phyloP scores from a whole-genome alignment of 2,113 vertebrate species.

The Nanorana parkeri region DNA sequence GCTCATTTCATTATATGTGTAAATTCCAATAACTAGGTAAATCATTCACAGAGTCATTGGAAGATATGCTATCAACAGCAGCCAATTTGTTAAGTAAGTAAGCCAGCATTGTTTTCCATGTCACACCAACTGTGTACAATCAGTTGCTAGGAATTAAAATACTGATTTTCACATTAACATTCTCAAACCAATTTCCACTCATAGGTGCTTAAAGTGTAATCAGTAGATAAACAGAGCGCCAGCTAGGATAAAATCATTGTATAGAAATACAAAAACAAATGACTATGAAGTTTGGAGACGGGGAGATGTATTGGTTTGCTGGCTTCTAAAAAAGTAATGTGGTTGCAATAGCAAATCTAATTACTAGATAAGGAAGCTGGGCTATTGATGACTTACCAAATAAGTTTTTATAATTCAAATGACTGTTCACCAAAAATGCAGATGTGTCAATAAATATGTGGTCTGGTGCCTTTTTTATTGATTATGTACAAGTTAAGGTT shows the following conservation, averaged over 20 bases:
- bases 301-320: background rate
- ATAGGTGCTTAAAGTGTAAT: conserved; percentile 5
- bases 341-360: background rate
- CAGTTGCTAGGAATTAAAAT: conserved; percentile 39
- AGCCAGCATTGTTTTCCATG: conserved; percentile 42
- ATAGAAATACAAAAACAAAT: background rate
- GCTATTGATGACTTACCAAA: conserved; percentile 9
- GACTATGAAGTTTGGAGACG: background rate
- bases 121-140: conserved; percentile 28
- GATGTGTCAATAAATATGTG: background rate
- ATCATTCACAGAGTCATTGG: conserved; percentile 38
- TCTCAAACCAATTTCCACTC: background rate
- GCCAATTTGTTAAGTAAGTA: conserved; percentile 38
- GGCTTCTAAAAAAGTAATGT: background rate
- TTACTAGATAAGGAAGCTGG: background rate
- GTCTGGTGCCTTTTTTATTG: background rate
- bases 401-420: background rate
- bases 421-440: background rate
- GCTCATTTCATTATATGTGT: conserved; percentile 39
- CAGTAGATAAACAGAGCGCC: background rate
- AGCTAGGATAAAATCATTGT: conserved; percentile 2
- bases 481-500: background rate
- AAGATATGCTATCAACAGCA: conserved; percentile 45
- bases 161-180: conserved; percentile 41
- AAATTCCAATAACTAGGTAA: conserved; percentile 39